Conservation (phyloP, 2,113 vertebrate genomes). For the Heterotilapia buettikoferi region DNA sequence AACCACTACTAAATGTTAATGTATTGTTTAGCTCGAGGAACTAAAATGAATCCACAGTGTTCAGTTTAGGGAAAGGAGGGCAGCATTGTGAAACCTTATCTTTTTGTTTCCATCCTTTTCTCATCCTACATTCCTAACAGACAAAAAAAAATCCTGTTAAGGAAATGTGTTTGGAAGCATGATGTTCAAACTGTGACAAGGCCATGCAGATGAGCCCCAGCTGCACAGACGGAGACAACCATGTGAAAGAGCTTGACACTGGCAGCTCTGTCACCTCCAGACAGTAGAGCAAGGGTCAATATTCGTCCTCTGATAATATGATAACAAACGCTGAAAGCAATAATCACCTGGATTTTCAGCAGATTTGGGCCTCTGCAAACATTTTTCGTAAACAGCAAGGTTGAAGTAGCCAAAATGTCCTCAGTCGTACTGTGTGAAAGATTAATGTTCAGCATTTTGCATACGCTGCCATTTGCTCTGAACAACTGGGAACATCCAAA, state of each 20-base stretch:
- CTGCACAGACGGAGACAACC: constrained; percentile 3
- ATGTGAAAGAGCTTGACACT: background rate
- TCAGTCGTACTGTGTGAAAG: background rate
- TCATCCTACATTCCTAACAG: background rate
- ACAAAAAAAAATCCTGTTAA: background rate
- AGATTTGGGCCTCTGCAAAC: background rate
- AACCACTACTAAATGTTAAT: constrained; percentile 34
- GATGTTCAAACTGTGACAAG: constrained; percentile 14
- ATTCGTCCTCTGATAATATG: background rate
- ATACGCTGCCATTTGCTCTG: background rate
- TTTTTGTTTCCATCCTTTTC: background rate
- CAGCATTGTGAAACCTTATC: background rate
- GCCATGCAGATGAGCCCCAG: constrained; percentile 14
- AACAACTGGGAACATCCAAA: background rate
- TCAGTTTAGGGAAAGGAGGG: background rate
- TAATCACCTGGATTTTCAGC: background rate
- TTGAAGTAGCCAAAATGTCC: background rate
- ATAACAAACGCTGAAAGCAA: background rate
- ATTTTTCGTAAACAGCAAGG: background rate
- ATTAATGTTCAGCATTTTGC: background rate
- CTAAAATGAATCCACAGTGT: background rate
- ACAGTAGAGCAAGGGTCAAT: constrained; percentile 21
- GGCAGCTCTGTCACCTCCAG: constrained; percentile 24
- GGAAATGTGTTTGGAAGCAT: background rate
- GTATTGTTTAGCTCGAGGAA: constrained; percentile 15